phyloP scores from a whole-genome alignment of 2,888 invertebrate species.

The Cryptops parisi region DNA sequence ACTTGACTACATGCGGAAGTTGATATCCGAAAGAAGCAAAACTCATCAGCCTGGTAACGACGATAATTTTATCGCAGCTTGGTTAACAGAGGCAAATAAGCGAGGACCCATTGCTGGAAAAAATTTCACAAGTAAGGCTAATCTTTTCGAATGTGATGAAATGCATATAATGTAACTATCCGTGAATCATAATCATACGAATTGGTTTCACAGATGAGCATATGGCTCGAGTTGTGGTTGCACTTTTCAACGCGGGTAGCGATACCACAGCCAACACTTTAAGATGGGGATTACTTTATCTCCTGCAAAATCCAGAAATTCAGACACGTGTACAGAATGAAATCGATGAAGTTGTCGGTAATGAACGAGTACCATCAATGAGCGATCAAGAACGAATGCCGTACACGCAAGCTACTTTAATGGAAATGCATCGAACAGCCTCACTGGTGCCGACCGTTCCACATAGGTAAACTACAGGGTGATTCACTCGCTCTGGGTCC shows the following conservation, averaged over 20 bases:
- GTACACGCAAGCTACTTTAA: neutral
- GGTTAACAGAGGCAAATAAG: neutral
- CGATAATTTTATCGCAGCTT: neutral
- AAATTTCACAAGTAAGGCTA: neutral
- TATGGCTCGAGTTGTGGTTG: neutral
- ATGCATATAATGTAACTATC: too few relatives aligned
- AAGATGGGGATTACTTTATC: neutral
- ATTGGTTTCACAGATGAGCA: neutral
- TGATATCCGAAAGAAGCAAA: too few relatives aligned
- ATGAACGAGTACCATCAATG: neutral
- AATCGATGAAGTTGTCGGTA: neutral
- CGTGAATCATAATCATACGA: too few relatives aligned
- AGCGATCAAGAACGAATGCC: neutral
- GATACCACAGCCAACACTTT: neutral
- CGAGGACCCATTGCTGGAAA: neutral
- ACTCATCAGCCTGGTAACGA: too few relatives aligned
- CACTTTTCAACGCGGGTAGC: conserved; percentile 1
- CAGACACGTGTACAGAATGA: neutral
- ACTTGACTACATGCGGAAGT: too few relatives aligned
- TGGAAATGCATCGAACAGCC: neutral
- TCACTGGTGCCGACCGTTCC: neutral
- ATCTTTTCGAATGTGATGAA: too few relatives aligned
- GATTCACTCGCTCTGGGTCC: too few relatives aligned
- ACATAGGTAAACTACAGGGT: conserved; percentile 3
- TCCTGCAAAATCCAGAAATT: neutral